phyloP scores from a whole-genome alignment of 2,888 invertebrate species.

The Rhingia campestris region DNA sequence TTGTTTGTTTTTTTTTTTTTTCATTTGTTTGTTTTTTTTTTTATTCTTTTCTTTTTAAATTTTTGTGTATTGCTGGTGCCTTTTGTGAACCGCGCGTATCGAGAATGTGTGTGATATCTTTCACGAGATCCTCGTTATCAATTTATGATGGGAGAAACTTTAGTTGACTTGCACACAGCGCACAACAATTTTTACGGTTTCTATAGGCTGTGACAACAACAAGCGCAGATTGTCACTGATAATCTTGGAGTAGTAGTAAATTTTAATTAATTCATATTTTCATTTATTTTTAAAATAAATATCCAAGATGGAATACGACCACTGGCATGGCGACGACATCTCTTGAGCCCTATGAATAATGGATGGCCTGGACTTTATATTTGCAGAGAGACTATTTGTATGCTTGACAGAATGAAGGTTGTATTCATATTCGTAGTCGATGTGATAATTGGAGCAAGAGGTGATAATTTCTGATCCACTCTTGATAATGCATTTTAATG shows the following conservation, averaged over 20 bases:
- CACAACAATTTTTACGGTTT: background rate
- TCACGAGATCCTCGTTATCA: slow-evolving; percentile 71
- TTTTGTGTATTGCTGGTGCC: background rate
- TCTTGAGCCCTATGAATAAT: slow-evolving; percentile 40
- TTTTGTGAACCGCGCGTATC: slow-evolving; percentile 2
- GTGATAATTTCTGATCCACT: slow-evolving; percentile 34
- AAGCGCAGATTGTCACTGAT: slow-evolving; percentile 44
- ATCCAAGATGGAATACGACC: background rate
- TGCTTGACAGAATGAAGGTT: background rate
- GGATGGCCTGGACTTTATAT: slow-evolving; percentile 36
- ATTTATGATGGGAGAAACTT: slow-evolving; percentile 54
- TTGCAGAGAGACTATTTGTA: slow-evolving; percentile 13
- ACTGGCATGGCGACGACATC: background rate
- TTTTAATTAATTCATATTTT: slow-evolving; percentile 43
- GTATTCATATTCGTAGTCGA: background rate
- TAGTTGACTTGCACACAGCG: slow-evolving; percentile 20
- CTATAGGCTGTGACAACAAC: background rate
- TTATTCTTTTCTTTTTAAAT: slow-evolving; percentile 34
- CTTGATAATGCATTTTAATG: slow-evolving; percentile 34
- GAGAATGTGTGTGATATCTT: slow-evolving; percentile 67
- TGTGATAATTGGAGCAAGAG: slow-evolving; percentile 48
- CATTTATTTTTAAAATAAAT: slow-evolving; percentile 24
- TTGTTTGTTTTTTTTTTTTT: slow-evolving; percentile 24
- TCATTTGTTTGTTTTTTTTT: slow-evolving; percentile 4
- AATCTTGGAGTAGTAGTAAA: slow-evolving; percentile 23